Base-by-base conservation (phyloP, 2,888 invertebrate genomes). In the Polydrusus tereticollis region DNA sequence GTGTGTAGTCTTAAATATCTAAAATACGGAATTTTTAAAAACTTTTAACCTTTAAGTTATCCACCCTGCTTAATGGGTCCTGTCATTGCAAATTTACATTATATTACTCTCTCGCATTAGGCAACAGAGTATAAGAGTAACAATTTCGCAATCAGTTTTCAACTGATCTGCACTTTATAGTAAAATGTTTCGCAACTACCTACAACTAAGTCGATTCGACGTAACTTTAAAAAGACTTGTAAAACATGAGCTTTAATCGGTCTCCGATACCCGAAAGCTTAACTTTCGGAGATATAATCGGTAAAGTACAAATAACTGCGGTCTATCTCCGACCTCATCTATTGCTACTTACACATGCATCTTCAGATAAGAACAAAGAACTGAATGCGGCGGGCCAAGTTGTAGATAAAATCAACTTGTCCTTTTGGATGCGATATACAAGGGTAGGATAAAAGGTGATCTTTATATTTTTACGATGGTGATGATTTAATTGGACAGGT, bases 301-400 rank as follows among this genome's bases (percentile, higher is more conserved):
- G 73, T 69, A 76, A 74, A 75, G 75, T 68, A 75, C 75, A 76
- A 77, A 76, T 77, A 75, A 67, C 70, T 76, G 62, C 59, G 72
- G 71, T 75, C 63, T 76, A 76, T 73, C 76, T 69, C 41, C 67
- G 68, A 65, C 43, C 71, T 65, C 71, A 77, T 76, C 76, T 76
- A 66, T 69, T 43, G 76, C 77, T 75, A 76, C 75, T 77, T 77
- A 74, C 76, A 76, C 72, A 75, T 74, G 76, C 74, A 45, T 57
- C 65, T 66, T 43, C 43, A 66, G 65, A 66, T 66, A 66, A 66
- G 57, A 66, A 66, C 65, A 66, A 66, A 66, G 65, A 57, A 57
- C 65, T 57, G 57, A 66, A 57, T 55, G 52, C 29, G 52, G 52
- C 29, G 18, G 16, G 16, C 12, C 10, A 16, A 29, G 18, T 2